These are phyloP conservation scores for Nephrocerus scutellatus DNA, from an alignment of 2,888 invertebrate species.

Conservation along the genomic window DNA sequence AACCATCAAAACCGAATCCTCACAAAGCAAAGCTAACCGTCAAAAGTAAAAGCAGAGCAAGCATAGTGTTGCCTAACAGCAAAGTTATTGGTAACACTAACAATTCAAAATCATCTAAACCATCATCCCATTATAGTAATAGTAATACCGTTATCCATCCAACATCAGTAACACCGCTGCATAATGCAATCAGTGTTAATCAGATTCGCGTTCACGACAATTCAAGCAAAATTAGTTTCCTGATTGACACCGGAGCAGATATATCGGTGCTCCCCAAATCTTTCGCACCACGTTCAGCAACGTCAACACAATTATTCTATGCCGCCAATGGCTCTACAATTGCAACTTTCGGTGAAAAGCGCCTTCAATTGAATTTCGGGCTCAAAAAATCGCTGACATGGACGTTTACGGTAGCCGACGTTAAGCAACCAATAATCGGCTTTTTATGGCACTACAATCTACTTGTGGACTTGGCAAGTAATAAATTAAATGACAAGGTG, in stretches of 20 bases:
- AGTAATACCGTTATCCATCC: too few species aligned
- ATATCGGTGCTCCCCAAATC: slow-evolving; percentile 19
- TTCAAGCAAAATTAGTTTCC: too few species aligned
- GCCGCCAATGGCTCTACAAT: slow-evolving; percentile 20
- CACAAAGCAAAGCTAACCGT: slow-evolving; percentile 11
- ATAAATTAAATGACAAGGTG: too few species aligned
- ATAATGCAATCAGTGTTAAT: too few species aligned
- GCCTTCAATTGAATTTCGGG: slow-evolving; percentile 15
- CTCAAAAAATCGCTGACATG: slow-evolving; percentile 23
- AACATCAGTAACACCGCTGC: too few species aligned
- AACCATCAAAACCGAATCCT: slow-evolving; percentile 2
- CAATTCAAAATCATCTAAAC: too few species aligned
- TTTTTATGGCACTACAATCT: slow-evolving; percentile 18
- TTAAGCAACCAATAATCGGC: slow-evolving; percentile 23
- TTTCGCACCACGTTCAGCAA: not conserved
- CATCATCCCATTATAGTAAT: too few species aligned
- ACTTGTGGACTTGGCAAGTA: slow-evolving; percentile 14
- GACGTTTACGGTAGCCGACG: slow-evolving; percentile 25
- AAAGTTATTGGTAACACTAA: too few species aligned
- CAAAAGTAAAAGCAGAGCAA: slow-evolving; percentile 4
- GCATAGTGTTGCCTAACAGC: slow-evolving; percentile 5
- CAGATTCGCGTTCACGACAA: too few species aligned
- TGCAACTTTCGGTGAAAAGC: slow-evolving; percentile 16
- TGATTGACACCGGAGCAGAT: slow-evolving; percentile 21
- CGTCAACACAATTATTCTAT: slow-evolving; percentile 10